Base-by-base conservation (phyloP, 2,797 vertebrate genomes). In the Diglossa cyanea region DNA sequence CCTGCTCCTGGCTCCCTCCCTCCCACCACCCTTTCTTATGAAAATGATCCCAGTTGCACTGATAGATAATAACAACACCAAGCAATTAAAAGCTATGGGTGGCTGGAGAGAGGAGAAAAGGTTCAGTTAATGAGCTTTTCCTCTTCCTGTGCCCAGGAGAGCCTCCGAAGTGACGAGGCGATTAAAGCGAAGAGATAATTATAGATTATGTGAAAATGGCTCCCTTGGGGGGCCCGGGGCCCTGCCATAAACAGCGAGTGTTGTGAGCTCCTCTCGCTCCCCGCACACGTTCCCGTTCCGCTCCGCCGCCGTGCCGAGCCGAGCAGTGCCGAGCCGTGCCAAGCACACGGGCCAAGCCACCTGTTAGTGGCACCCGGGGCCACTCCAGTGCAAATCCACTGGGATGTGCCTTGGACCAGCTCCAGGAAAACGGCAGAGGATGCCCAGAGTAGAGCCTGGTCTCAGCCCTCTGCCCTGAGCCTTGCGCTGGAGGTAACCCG, bases 71-170 rank as follows among this genome's bases (percentile, higher is more conserved):
- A 98, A 98, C 98, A 98, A 98, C 98, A 98, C 98, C 98, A 98
- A 99, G 99, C 98, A 99, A 99, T 99, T 99, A 99, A 98, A 98
- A 98, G 98, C 98, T 94, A 98, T 97, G 97, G 98, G 98, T 98
- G 98, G 98, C 98, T 98, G 98, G 98, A 98, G 98, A 98, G 98
- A 98, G 98, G 98, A 98, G 98, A 99, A 98, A 98, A 98, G 98
- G 97, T 98, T 98, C 98, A 99, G 98, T 98, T 99, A 99, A 99
- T 99, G 98, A 99, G 99, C 98, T 99, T 99, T 99, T 98, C 98
- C 97, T 98, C 97, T 98, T 98, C 96, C 97, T 96, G 98, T 97
- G 98, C 98, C 98, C 97, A 97, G 86, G 98, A 98, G 98, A 98
- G 98, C 97, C 98, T 96, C 92, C 94, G 98, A 98, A 98, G 98